phyloP scores from a whole-genome alignment of 2,888 invertebrate genomes.

The Odontothrips loti region DNA sequence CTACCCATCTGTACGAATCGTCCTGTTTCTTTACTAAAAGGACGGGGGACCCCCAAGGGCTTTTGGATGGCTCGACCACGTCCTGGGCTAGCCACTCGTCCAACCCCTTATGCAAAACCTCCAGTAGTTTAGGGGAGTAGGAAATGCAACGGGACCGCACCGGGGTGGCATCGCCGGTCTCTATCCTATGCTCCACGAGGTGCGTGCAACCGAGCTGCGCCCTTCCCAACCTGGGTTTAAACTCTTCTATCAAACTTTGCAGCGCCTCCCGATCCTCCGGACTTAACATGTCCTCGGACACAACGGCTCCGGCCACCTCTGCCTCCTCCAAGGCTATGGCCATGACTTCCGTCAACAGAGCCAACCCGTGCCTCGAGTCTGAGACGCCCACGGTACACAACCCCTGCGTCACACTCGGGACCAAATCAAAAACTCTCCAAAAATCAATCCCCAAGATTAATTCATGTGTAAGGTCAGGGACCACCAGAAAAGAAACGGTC shows the following conservation, averaged over 20 bases:
- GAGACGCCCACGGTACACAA: background rate
- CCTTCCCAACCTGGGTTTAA: background rate
- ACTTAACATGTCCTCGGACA: background rate
- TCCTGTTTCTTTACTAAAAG: constrained; percentile 5
- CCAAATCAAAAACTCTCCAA: constrained; percentile 27
- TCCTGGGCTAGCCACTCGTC: background rate
- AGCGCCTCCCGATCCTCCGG: background rate
- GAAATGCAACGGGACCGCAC: background rate
- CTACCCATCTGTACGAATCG: background rate
- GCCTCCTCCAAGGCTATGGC: background rate
- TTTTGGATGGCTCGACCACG: background rate
- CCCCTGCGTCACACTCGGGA: constrained; percentile 12
- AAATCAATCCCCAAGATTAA: constrained; percentile 32
- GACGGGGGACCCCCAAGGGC: background rate
- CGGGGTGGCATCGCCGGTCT: background rate
- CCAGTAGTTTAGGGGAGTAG: background rate
- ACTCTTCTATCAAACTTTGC: background rate
- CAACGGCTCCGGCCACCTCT: background rate
- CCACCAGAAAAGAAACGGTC: constrained; percentile 20
- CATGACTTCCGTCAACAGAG: too few species aligned
- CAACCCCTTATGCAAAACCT: background rate
- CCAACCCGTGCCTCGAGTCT: too few species aligned
- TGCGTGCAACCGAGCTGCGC: background rate
- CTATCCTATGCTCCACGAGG: background rate
- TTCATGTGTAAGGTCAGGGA: constrained; percentile 26